These are phyloP conservation scores for Drosophila sproati DNA, from an alignment of 1,140 invertebrate species.

Conservation along the genomic window DNA sequence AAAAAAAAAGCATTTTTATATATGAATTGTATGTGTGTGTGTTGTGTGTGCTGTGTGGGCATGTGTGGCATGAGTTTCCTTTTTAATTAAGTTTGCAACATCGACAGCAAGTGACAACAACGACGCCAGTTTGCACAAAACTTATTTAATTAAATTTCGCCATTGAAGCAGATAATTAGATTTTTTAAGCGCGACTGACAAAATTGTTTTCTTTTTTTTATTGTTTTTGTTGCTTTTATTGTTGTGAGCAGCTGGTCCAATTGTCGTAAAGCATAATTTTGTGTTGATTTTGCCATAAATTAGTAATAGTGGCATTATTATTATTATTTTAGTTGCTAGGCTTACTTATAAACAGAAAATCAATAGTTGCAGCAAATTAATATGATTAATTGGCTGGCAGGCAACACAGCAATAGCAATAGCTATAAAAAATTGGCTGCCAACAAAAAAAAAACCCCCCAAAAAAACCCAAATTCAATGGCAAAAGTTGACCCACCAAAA, in stretches of 20 bases:
- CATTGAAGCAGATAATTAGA: conserved; percentile 80
- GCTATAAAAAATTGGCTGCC: conserved; percentile 6
- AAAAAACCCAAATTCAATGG: conserved; percentile 24
- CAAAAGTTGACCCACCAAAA: conserved; percentile 7
- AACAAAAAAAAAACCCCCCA: neutral
- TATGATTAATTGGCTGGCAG: conserved; percentile 70
- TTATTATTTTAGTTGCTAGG: conserved; percentile 19
- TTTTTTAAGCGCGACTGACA: conserved; percentile 58
- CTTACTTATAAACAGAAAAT: conserved; percentile 65
- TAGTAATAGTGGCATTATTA: conserved; percentile 63
- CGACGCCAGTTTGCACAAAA: conserved; percentile 62
- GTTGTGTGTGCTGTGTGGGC: conserved; percentile 26
- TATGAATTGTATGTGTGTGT: conserved; percentile 10
- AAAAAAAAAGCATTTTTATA: neutral
- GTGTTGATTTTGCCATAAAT: conserved; percentile 57
- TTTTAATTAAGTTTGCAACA: conserved; percentile 77
- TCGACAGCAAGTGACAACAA: conserved; percentile 10
- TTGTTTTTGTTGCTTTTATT: conserved; percentile 28
- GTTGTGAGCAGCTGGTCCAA: conserved; percentile 18
- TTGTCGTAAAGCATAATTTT: conserved; percentile 59
- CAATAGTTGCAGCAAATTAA: conserved; percentile 73
- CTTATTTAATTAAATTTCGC: conserved; percentile 80
- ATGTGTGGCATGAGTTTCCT: conserved; percentile 50
- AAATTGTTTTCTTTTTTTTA: conserved; percentile 6
- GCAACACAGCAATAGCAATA: conserved; percentile 8